Evolutionary conservation across 1,140 invertebrate genomes (phyloP), one percentile per base, ranked within the genome.

Genomic region (Onthophagus taurus): DNA sequence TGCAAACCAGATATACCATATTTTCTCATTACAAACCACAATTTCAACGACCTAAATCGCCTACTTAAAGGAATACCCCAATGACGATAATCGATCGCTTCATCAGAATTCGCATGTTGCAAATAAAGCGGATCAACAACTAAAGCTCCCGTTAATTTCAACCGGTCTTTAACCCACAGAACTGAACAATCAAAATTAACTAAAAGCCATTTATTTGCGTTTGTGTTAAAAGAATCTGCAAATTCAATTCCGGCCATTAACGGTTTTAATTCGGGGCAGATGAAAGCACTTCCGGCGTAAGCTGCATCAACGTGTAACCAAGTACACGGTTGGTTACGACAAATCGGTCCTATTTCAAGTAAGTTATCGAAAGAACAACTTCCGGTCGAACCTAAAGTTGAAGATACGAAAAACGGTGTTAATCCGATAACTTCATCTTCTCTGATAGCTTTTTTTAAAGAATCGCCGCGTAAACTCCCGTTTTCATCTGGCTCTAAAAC

Each of bases 81-180:
- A 60, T 95, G 88, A 55, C 76, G 70, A 54, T 90, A 89, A 58
- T 94, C 90, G 29, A 89, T 85, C 2, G 86, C 80, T 54, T 67
- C 67, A 33, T 64, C 64, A 6, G 65, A 57, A 62, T 85, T 83
- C 49, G 78, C 82, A 58, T 96, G 91, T 49, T 91, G 82, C 2
- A 97, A 70, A 57, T 96, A 96, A 0, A 96, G 62, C 0, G 92
- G 92, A 69, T 96, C 89, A 0, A 99, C 96, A 6, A 94, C 88
- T 44, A 98, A 67, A 0, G 95, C 93, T 41, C 88, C 85, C 2
- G 93, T 97, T 31, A 98, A 68, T 49, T 86, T 80, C 47, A 91
- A 84, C 44, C 86, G 71, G 63, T 94, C 89, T 44, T 79, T 76
- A 1, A 95, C 88, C 90, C 90, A 95, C 56, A 94, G 69, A 30